phyloP scores from a whole-genome alignment of 2,797 vertebrate genomes.

The Synaphobranchus kaupii region DNA sequence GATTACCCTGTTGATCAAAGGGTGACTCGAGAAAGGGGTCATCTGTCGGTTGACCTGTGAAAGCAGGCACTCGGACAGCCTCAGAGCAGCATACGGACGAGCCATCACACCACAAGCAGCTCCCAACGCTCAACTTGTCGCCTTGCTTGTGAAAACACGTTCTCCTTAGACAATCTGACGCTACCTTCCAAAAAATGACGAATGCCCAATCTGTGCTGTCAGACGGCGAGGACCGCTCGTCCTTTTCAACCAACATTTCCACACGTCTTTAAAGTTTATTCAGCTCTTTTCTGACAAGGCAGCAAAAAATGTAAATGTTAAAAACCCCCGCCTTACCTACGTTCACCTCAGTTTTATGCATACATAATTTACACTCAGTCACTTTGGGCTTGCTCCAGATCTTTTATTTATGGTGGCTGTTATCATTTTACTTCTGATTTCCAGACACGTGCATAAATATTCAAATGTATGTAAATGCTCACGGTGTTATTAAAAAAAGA shows the following conservation, averaged over 20 bases:
- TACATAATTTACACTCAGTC: conserved; percentile 43
- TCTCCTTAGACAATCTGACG: conserved; percentile 5
- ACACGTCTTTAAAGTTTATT: background rate
- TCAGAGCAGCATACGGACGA: background rate
- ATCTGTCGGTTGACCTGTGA: background rate
- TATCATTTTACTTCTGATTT: conserved; percentile 73
- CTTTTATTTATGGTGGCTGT: conserved; percentile 61
- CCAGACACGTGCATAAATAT: conserved; percentile 71
- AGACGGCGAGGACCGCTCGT: background rate
- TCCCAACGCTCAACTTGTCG: background rate
- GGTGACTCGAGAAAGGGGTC: background rate
- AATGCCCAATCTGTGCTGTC: conserved; percentile 10
- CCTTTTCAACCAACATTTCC: background rate
- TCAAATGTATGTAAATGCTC: conserved; percentile 69
- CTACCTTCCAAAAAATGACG: background rate
- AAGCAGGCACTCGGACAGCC: background rate
- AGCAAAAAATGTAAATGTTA: background rate
- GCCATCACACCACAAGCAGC: background rate
- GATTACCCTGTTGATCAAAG: background rate
- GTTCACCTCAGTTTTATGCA: conserved; percentile 45
- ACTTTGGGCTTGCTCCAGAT: conserved; percentile 60
- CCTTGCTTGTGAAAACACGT: background rate
- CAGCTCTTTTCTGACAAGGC: background rate
- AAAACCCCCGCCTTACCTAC: background rate
- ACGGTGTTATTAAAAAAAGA: conserved; percentile 63